A percentile compares a stretch with the other conserved stretches of the same genome.
phyloP scores from a whole-genome alignment of 2,113 vertebrate species.

The Tor tambroides region DNA sequence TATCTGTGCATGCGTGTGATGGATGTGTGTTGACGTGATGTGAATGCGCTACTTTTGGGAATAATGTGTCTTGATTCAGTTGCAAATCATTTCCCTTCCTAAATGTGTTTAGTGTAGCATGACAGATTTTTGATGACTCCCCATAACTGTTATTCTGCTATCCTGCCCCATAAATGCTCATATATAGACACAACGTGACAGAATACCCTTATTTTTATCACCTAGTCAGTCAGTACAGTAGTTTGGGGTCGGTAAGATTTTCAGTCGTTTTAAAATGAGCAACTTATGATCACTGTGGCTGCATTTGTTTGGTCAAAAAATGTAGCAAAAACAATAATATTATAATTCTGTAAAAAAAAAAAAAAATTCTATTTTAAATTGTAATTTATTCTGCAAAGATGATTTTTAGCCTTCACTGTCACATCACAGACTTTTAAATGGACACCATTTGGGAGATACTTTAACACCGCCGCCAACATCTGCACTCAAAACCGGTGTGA shows the following conservation, averaged over 20 bases:
- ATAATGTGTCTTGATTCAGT: slow-evolving; percentile 64
- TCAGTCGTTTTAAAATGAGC: not conserved
- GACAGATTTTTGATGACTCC: slow-evolving; percentile 48
- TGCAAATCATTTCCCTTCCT: slow-evolving; percentile 60
- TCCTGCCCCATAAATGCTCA: not conserved
- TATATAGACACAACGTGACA: not conserved
- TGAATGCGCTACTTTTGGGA: slow-evolving; percentile 59
- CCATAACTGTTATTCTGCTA: slow-evolving; percentile 39
- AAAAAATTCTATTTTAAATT: too few relatives aligned
- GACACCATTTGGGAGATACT: slow-evolving; percentile 25
- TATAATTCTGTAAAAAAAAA: too few relatives aligned
- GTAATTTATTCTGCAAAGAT: too few relatives aligned
- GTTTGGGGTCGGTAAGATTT: not conserved
- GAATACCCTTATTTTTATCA: not conserved
- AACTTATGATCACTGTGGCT: not conserved
- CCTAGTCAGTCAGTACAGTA: not conserved
- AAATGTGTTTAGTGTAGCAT: slow-evolving; percentile 66
- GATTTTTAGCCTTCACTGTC: too few relatives aligned
- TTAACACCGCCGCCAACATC: slow-evolving; percentile 17
- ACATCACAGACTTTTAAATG: slow-evolving; percentile 29
- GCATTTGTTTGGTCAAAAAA: not conserved
- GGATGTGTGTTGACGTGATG: not conserved
- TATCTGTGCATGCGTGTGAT: slow-evolving; percentile 47
- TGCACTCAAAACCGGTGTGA: slow-evolving; percentile 16
- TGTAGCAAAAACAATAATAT: not conserved